These are phyloP conservation scores for Papilio glaucus DNA, from an alignment of 1,140 invertebrate genomes.

Conservation along the genomic window DNA sequence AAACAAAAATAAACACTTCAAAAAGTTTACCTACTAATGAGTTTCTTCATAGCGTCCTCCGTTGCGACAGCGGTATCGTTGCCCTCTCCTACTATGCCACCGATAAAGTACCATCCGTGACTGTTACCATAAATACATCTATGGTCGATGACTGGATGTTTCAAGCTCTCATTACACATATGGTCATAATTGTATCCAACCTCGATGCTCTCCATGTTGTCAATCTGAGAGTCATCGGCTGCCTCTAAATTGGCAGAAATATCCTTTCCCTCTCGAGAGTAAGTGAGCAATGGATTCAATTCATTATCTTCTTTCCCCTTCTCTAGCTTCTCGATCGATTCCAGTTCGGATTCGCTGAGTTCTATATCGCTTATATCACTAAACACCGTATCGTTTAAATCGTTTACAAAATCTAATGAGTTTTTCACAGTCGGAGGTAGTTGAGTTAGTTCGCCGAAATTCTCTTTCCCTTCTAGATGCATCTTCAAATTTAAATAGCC, in stretches of 20 bases:
- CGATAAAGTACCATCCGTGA: slow-evolving; percentile 92
- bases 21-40: slow-evolving; percentile 90
- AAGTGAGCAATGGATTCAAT: slow-evolving; percentile 75
- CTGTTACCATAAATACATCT: slow-evolving; percentile 85
- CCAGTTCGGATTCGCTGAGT: slow-evolving; percentile 84
- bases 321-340: slow-evolving; percentile 84
- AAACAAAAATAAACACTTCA: slow-evolving; percentile 59
- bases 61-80: slow-evolving; percentile 85
- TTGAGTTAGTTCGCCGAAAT: slow-evolving; percentile 75
- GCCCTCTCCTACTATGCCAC: slow-evolving; percentile 87
- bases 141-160: slow-evolving; percentile 70
- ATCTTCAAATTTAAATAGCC: slow-evolving; percentile 96
- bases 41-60: slow-evolving; percentile 87
- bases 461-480: slow-evolving; percentile 88
- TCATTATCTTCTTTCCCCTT: slow-evolving; percentile 77
- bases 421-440: slow-evolving; percentile 82
- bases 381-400: slow-evolving; percentile 85
- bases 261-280: slow-evolving; percentile 64
- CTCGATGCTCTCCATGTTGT: slow-evolving; percentile 55
- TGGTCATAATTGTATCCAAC: slow-evolving; percentile 66
- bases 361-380: slow-evolving; percentile 85
- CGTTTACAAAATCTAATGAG: slow-evolving; percentile 84
- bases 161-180: slow-evolving; percentile 57
- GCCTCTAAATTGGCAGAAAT: slow-evolving; percentile 50
- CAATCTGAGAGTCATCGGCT: slow-evolving; percentile 57